phyloP scores from a whole-genome alignment of 2,888 invertebrate species.

The Syrphus vitripennis region DNA sequence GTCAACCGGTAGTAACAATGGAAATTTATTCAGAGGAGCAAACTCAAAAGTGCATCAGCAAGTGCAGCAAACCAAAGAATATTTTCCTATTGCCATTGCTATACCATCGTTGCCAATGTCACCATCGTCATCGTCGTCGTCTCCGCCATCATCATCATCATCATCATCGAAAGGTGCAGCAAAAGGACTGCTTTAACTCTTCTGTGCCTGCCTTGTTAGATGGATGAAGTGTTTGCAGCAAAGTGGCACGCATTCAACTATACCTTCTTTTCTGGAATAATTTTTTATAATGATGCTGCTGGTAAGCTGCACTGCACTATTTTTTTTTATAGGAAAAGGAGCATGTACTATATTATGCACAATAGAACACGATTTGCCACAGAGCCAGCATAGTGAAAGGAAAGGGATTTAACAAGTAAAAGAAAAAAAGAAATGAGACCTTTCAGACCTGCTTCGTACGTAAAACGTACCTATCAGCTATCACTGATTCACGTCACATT shows the following conservation, averaged over 20 bases:
- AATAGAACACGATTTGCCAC: slow-evolving; percentile 28
- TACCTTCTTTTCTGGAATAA: slow-evolving; percentile 6
- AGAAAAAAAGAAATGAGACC: slow-evolving; percentile 16
- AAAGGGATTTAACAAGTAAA: slow-evolving; percentile 9
- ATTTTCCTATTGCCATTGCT: neutral
- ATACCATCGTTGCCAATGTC: neutral
- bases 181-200: neutral
- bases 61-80: slow-evolving; percentile 27
- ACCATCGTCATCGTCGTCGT: neutral
- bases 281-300: slow-evolving; percentile 20
- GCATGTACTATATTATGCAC: slow-evolving; percentile 10
- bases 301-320: neutral
- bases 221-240: slow-evolving; percentile 56
- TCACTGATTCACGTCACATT: slow-evolving; percentile 65
- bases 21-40: slow-evolving; percentile 67
- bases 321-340: neutral
- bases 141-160: neutral
- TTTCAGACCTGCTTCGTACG: neutral
- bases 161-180: neutral
- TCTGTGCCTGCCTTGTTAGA: slow-evolving; percentile 4
- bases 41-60: slow-evolving; percentile 25
- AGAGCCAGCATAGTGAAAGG: slow-evolving; percentile 7
- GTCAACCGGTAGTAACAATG: slow-evolving; percentile 34
- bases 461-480: slow-evolving; percentile 10
- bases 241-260: slow-evolving; percentile 51